Evolutionary conservation across 1,140 invertebrate species (phyloP).

Genomic region (Colletes latitarsis): DNA sequence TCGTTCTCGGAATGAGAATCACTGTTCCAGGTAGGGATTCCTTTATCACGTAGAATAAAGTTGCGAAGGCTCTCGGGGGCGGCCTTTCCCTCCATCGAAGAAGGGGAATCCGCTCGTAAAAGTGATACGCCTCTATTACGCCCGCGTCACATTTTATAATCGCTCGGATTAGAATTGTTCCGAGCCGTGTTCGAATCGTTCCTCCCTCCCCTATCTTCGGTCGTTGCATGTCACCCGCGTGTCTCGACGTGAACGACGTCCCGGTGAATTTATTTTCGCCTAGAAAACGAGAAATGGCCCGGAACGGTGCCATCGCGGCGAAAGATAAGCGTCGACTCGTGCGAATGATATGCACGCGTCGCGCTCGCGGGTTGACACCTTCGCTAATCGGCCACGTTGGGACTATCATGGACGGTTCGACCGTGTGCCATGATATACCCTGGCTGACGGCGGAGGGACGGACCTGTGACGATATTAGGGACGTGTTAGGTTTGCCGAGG

Average conservation of each 20-base stretch:
- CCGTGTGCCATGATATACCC: conserved; percentile 61
- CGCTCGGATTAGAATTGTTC: neutral
- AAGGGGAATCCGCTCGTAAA: conserved; percentile 6
- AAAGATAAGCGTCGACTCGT: conserved; percentile 9
- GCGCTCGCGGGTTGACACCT: conserved; percentile 67
- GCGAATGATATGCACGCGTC: conserved; percentile 50
- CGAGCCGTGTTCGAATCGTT: neutral
- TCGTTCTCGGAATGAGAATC: conserved; percentile 4
- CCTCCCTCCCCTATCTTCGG: neutral
- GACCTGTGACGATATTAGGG: conserved; percentile 78
- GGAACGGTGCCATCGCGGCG: neutral
- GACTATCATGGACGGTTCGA: conserved; percentile 66
- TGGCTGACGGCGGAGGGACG: conserved; percentile 62
- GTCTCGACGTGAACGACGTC: neutral
- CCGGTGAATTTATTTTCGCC: neutral
- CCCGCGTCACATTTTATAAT: conserved; percentile 22
- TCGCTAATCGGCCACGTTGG: conserved; percentile 71
- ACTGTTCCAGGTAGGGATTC: neutral
- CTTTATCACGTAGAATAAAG: conserved; percentile 35
- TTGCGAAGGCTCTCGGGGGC: conserved; percentile 13
- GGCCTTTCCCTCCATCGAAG: neutral
- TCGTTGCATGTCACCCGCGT: neutral
- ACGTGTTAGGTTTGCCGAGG: conserved; percentile 77
- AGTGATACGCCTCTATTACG: conserved; percentile 15
- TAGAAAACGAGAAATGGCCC: neutral